A percentile compares a stretch with the other conserved stretches of the same genome.
phyloP scores from a whole-genome alignment of 2,113 vertebrate species.

The Apteryx owenii region DNA sequence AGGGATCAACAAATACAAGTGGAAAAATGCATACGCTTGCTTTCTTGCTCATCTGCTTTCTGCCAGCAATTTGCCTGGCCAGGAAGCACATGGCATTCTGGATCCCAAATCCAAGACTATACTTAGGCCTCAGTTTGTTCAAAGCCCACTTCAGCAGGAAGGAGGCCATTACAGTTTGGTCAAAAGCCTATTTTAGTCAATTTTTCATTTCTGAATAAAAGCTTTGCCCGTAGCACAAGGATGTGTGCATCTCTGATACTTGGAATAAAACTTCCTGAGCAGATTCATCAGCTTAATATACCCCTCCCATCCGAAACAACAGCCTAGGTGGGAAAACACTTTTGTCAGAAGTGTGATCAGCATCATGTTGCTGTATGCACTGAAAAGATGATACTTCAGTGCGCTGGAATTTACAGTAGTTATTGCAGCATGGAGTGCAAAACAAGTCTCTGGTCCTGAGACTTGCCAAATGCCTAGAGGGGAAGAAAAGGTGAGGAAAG shows the following conservation, averaged over 20 bases:
- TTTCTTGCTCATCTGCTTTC: conserved; percentile 31
- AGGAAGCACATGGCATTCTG: background rate
- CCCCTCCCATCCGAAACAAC: background rate
- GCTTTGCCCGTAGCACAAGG: background rate
- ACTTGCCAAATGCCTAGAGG: background rate
- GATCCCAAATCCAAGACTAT: background rate
- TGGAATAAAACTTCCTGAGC: background rate
- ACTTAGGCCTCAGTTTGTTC: background rate
- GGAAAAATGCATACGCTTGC: background rate
- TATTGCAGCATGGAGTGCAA: background rate
- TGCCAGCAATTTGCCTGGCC: background rate
- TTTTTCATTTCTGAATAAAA: background rate
- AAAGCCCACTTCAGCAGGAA: background rate
- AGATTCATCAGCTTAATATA: background rate
- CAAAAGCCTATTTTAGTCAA: background rate
- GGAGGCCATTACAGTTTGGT: background rate
- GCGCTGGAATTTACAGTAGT: background rate
- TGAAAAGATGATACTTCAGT: background rate
- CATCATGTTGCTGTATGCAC: background rate
- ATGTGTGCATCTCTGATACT: background rate
- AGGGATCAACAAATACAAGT: conserved; percentile 25
- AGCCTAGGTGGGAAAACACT: background rate
- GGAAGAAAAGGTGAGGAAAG: background rate
- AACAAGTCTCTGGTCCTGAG: background rate
- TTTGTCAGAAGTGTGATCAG: background rate